Conservation (phyloP, 2,797 vertebrate species). For the Pagetopsis macropterus region DNA sequence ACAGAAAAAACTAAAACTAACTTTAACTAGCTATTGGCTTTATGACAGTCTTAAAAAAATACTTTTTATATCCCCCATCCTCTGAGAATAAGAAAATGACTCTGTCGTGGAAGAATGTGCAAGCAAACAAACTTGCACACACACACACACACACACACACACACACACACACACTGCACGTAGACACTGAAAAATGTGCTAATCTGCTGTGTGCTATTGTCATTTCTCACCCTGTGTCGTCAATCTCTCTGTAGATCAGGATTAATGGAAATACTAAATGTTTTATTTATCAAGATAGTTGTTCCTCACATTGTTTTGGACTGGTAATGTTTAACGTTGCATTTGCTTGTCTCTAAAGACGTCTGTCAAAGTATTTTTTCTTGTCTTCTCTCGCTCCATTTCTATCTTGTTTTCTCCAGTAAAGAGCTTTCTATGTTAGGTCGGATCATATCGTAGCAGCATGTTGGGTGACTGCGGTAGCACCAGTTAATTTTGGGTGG, state of each 20-base stretch:
- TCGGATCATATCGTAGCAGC: slow-evolving; percentile 18
- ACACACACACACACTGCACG: not conserved
- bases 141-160: not conserved
- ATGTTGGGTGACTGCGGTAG: slow-evolving; percentile 9
- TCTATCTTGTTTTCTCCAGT: not conserved
- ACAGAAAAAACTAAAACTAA: not conserved
- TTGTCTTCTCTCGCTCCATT: not conserved
- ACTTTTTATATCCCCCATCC: slow-evolving; percentile 16
- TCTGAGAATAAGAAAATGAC: slow-evolving; percentile 38
- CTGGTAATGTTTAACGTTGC: slow-evolving; percentile 38
- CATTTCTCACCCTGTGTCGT: slow-evolving; percentile 37
- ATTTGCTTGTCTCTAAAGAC: slow-evolving; percentile 20
- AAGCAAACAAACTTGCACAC: slow-evolving; percentile 1
- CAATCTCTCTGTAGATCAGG: slow-evolving; percentile 22
- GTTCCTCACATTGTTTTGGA: slow-evolving; percentile 39
- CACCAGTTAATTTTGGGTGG: slow-evolving; percentile 15
- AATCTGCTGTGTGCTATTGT: not conserved
- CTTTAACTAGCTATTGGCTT: slow-evolving; percentile 19
- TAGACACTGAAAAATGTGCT: slow-evolving; percentile 39
- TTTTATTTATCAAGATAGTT: slow-evolving; percentile 52
- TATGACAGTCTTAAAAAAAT: not conserved
- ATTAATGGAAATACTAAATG: slow-evolving; percentile 45
- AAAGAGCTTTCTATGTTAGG: slow-evolving; percentile 6
- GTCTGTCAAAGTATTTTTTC: slow-evolving; percentile 1
- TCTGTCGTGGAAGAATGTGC: slow-evolving; percentile 22